Base-by-base conservation (phyloP, 2,797 vertebrate genomes). In the Peromyscus attwateri region DNA sequence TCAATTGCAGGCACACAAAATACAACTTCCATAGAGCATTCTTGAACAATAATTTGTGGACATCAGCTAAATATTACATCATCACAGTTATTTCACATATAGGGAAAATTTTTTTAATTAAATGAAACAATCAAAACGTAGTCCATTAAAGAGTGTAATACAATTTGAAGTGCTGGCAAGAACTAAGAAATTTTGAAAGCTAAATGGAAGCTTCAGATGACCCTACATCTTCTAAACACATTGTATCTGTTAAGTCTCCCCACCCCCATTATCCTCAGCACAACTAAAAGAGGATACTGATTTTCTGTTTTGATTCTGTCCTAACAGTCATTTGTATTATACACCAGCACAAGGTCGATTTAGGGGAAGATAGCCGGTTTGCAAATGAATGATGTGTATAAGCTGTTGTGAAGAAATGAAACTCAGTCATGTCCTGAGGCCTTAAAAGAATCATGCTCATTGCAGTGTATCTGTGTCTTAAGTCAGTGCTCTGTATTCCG, bases 171-270 rank as follows among this genome's bases (percentile, higher is more conserved):
- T 70, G 27, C 57, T 85, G 25, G 34, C 75, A 71, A 93, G 43
- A 96, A 92, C 52, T 40, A 11, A 25, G 76, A 92, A 85, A 70
- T 0, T 29, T 90, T 81, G 27, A 57, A 94, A 91, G 37, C n/a
- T 57, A n/a, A 82, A 31, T 62, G 40, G 88, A 89, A 95, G 55
- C 43, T 73, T 55, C 34, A 17, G 84, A 60, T 76, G 73, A 40
- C 17, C 70, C 70, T 93, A 82, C 19, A 89, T 77, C 89, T 94
- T 92, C 52, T 64, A 82, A 89, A 68, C 37, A 94, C 46, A 4
- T 84, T 92, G 75, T 31, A 40, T 92, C 87, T 96, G 75, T 95
- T 87, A 97, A 89, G 49, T 57, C 16, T 12, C 37, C 52, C 52
- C 29, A 17, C 23, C 40, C 27, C 2, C 34, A 4, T 49, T 91